Evolutionary conservation across 1,140 invertebrate genomes (phyloP).

Genomic region (Bombyx mori): DNA sequence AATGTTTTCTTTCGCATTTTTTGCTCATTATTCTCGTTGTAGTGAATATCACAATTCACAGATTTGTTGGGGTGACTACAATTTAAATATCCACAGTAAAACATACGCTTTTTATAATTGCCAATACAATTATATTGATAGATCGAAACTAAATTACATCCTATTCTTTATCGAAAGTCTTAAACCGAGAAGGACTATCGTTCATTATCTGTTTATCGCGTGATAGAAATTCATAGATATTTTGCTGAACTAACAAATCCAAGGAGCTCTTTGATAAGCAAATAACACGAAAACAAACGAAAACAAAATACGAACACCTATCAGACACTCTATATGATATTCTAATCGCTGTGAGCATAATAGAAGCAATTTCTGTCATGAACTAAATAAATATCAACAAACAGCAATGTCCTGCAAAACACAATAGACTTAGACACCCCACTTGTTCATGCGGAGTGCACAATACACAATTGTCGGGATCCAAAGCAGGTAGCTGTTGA

Average conservation of each 20-base stretch:
- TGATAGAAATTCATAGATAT: too few relatives aligned
- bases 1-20: conserved; percentile 54
- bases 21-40: conserved; percentile 51
- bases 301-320: conserved; percentile 6
- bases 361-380: background rate
- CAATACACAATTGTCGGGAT: conserved; percentile 45
- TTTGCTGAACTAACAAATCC: too few relatives aligned
- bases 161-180: too few relatives aligned
- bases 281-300: background rate
- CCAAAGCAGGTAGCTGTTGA: conserved; percentile 49
- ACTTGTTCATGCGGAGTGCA: conserved; percentile 40
- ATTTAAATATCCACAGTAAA: background rate
- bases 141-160: too few relatives aligned
- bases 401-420: background rate
- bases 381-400: background rate
- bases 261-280: too few relatives aligned
- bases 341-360: too few relatives aligned
- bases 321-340: too few relatives aligned
- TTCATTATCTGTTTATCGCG: too few relatives aligned
- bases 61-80: conserved; percentile 20
- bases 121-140: too few relatives aligned
- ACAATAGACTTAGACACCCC: conserved; percentile 22
- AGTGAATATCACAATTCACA: conserved; percentile 18
- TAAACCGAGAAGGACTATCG: too few relatives aligned
- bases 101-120: too few relatives aligned